Conservation (phyloP, 1,140 invertebrate genomes). For the Drosophila pseudoobscura region DNA sequence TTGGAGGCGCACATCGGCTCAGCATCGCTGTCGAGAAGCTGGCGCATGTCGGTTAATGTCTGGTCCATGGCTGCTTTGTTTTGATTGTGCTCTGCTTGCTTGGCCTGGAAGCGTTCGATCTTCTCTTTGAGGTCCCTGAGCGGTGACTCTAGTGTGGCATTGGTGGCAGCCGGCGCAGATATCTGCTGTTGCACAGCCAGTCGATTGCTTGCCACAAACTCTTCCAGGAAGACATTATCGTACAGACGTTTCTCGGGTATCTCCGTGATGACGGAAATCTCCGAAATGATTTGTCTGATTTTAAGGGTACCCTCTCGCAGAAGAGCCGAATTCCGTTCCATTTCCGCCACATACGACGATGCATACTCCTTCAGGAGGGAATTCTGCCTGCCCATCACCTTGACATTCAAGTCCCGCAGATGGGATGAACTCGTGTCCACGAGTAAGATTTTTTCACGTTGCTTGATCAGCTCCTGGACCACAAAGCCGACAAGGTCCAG, state of each 20-base stretch:
- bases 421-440: slow-evolving; percentile 6
- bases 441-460: slow-evolving; percentile 57
- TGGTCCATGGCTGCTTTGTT: slow-evolving; percentile 45
- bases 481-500: slow-evolving; percentile 72
- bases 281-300: slow-evolving; percentile 21
- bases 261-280: slow-evolving; percentile 36
- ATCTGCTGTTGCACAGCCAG: slow-evolving; percentile 28
- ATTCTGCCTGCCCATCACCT: slow-evolving; percentile 52
- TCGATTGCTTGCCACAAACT: slow-evolving; percentile 50
- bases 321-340: slow-evolving; percentile 28
- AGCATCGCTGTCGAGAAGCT: slow-evolving; percentile 21
- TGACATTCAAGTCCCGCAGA: slow-evolving; percentile 24
- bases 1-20: slow-evolving; percentile 19
- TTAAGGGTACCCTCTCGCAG: slow-evolving; percentile 18
- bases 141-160: slow-evolving; percentile 37
- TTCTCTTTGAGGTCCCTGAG: slow-evolving; percentile 45
- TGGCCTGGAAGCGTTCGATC: slow-evolving; percentile 63
- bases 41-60: slow-evolving; percentile 31
- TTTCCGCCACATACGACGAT: slow-evolving; percentile 56
- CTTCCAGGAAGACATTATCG: slow-evolving; percentile 49
- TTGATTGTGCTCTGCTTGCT: slow-evolving; percentile 40
- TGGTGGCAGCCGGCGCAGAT: slow-evolving; percentile 3
- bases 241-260: slow-evolving; percentile 25
- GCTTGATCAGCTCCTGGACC: slow-evolving; percentile 59
- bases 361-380: slow-evolving; percentile 61